Base-by-base conservation (phyloP, 1,140 invertebrate species). In the Spodoptera frugiperda region DNA sequence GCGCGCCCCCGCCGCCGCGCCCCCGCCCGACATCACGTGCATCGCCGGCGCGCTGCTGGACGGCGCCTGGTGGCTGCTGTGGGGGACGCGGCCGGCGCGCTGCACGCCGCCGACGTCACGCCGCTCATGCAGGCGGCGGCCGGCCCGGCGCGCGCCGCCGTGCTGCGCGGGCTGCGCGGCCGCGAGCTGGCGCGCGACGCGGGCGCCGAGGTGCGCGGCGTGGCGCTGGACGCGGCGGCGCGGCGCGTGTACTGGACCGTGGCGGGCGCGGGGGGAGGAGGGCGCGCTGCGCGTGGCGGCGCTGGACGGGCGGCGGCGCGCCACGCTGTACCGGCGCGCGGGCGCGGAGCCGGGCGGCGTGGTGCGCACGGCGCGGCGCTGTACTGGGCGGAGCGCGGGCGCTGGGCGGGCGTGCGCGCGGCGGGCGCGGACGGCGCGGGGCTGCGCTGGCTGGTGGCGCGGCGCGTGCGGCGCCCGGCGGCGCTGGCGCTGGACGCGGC, bases 201-300 rank as follows among this genome's bases (percentile, higher is more conserved):
- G 1, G 53, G 53, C 53, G 53, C 9, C 1, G 21, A 25, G 19
- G 17, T 54, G 5, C 30, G 68, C 25, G 54, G 53, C 30, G 19
- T 53, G 15, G 33, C 77, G 15, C 21, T 70, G 14, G 78, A 72
- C 10, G 53, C 68, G 5, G 57, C 59, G 65, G 15, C 44, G 21
- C 71, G 17, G 61, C 46, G 59, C 65, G 95, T 98, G 17, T 98
- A 98, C 91, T 97, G 97, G 95, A 93, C 97, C 5, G 97, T 97
- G 91, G 95, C 81, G 49, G 76, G 71, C 49, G 70, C 79, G 68
- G 77, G 76, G 71, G 44, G 70, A 78, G 68, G 77, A 51, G 19
- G 57, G 79, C 11, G 53, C 54, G n/a, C 65, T 89, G 46, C 71
- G 49, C 53, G 78, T 68, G 25, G 84, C 85, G 14, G 79, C 80